phyloP scores from a whole-genome alignment of 2,113 vertebrate species.

The Collichthys lucidus region DNA sequence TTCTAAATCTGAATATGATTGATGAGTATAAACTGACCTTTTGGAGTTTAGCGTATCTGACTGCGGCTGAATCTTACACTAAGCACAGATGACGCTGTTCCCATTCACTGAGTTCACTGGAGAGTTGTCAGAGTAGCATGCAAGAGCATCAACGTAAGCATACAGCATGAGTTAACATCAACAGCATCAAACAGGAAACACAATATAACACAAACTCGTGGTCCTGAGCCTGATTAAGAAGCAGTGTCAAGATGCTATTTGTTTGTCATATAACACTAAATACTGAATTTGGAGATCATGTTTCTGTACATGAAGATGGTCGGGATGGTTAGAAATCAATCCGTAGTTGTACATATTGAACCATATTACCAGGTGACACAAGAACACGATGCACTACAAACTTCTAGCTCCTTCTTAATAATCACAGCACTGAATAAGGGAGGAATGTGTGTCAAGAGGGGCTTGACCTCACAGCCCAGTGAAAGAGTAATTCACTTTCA shows the following conservation, averaged over 20 bases:
- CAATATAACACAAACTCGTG: constrained; percentile 37
- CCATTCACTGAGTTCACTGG: constrained; percentile 8
- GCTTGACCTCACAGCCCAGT: constrained; percentile 49
- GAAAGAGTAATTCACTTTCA: constrained; percentile 45
- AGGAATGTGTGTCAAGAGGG: constrained; percentile 48
- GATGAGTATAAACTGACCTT: constrained; percentile 27
- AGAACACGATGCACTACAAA: constrained; percentile 40
- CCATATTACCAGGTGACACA: constrained; percentile 42
- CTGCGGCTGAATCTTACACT: constrained; percentile 8
- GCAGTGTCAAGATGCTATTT: background rate
- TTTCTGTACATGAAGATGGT: constrained; percentile 49
- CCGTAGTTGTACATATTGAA: constrained; percentile 50
- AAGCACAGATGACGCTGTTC: constrained; percentile 3
- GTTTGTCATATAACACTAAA: constrained; percentile 39
- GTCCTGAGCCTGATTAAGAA: constrained; percentile 32
- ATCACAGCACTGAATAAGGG: constrained; percentile 38
- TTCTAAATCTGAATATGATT: constrained; percentile 19
- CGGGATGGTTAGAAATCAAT: constrained; percentile 29
- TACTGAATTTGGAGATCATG: constrained; percentile 40
- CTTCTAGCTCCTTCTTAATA: constrained; percentile 40
- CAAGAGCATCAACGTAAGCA: constrained; percentile 28
- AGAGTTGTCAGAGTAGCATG: constrained; percentile 42
- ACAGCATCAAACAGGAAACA: constrained; percentile 39
- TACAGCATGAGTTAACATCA: constrained; percentile 25
- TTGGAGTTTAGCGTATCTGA: constrained; percentile 3